Conservation (phyloP, 2,797 vertebrate genomes). For the Microcaecilia unicolor region DNA sequence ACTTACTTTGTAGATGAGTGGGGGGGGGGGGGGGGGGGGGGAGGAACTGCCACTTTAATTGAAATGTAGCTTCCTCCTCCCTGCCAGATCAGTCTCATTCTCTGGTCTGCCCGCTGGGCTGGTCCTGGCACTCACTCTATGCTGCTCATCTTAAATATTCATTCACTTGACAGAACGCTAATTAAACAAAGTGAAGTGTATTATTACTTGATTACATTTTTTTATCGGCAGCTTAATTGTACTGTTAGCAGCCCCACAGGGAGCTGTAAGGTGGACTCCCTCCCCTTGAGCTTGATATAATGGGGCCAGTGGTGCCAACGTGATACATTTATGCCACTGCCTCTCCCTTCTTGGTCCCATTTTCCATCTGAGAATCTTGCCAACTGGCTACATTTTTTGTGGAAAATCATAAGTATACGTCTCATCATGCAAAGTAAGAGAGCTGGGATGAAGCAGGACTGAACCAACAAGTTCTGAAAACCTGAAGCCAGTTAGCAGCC, state of each 20-base stretch:
- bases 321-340: background rate
- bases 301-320: background rate
- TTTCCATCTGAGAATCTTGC: background rate
- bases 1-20: background rate
- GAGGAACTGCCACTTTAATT: slow-evolving; percentile 24
- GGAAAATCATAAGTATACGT: no score
- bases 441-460: no score
- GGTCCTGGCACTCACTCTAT: slow-evolving; percentile 23
- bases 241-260: slow-evolving; percentile 46
- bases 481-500: no score
- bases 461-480: no score
- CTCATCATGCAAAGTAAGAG: no score
- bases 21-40: no score
- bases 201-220: slow-evolving; percentile 71
- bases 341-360: background rate
- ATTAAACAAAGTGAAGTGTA: slow-evolving; percentile 77
- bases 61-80: slow-evolving; percentile 34
- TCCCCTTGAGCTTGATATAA: background rate
- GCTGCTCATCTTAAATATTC: slow-evolving; percentile 48
- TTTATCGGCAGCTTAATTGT: slow-evolving; percentile 63
- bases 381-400: no score
- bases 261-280: slow-evolving; percentile 25
- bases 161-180: slow-evolving; percentile 61
- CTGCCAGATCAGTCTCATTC: background rate
- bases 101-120: slow-evolving; percentile 26